phyloP scores from a whole-genome alignment of 2,797 vertebrate species.

The Gobio occitaniae region DNA sequence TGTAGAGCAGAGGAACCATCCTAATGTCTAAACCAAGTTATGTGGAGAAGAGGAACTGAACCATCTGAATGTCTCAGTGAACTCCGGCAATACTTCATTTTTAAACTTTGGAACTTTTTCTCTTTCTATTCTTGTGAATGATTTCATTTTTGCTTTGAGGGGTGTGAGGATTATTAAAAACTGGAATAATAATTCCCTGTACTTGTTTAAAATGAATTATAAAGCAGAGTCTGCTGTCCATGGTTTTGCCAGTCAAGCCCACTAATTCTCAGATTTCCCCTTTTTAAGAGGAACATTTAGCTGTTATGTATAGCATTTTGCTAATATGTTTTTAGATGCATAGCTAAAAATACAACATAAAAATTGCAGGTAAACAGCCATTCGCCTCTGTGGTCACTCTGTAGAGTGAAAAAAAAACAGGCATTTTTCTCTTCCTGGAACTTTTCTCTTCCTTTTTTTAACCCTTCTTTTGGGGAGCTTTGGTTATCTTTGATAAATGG shows the following conservation, averaged over 20 bases:
- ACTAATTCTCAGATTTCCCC: neutral
- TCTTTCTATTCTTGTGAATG: neutral
- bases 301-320: constrained; percentile 23
- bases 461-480: too few relatives aligned
- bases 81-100: neutral
- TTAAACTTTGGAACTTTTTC: too few relatives aligned
- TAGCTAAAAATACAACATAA: constrained; percentile 36
- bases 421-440: constrained; percentile 46
- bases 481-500: too few relatives aligned
- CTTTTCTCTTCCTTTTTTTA: constrained; percentile 4
- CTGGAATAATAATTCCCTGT: constrained; percentile 31
- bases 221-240: constrained; percentile 36
- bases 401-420: constrained; percentile 45
- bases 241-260: constrained; percentile 11
- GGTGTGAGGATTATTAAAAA: neutral
- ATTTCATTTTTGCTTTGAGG: neutral
- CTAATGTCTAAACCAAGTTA: neutral
- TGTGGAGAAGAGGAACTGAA: constrained; percentile 7
- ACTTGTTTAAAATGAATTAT: constrained; percentile 23
- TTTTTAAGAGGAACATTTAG: neutral
- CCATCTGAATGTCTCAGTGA: neutral
- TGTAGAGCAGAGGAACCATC: constrained; percentile 45
- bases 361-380: neutral
- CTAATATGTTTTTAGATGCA: constrained; percentile 19
- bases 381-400: constrained; percentile 39